Percentiles rank a stretch among this genome's conserved stretches.
Evolutionary conservation across 1,140 invertebrate genomes (phyloP).

Genomic region (Drosophila mauritiana): DNA sequence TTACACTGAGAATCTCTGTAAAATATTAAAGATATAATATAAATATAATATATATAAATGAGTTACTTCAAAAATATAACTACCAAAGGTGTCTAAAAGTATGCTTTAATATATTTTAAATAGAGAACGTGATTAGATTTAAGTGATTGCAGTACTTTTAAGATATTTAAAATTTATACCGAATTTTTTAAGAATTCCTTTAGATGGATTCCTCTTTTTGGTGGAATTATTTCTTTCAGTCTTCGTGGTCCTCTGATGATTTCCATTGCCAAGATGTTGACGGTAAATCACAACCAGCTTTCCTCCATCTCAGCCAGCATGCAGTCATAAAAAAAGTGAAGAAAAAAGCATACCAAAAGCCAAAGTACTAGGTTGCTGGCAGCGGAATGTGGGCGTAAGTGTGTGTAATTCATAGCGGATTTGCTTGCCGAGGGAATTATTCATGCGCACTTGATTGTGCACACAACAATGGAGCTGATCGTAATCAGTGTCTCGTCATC

Average conservation of each 20-base stretch:
- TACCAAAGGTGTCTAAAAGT: too few species aligned
- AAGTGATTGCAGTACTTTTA: too few species aligned
- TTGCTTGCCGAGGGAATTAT: conserved; percentile 55
- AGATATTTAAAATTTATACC: not conserved
- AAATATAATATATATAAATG: not conserved
- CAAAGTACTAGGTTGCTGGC: conserved; percentile 39
- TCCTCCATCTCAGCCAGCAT: conserved; percentile 10
- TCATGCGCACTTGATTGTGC: conserved; percentile 61
- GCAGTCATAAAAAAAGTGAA: conserved; percentile 55
- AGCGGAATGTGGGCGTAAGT: conserved; percentile 35
- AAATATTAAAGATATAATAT: not conserved
- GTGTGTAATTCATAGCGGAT: conserved; percentile 64
- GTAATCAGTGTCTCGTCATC: conserved; percentile 48
- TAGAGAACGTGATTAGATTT: too few species aligned
- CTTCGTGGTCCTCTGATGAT: conserved; percentile 36
- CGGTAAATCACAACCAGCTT: conserved; percentile 57
- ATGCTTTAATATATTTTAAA: too few species aligned
- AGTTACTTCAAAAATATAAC: too few species aligned
- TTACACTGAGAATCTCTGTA: conserved; percentile 41
- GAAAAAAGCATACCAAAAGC: conserved; percentile 46
- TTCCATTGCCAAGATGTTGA: conserved; percentile 66
- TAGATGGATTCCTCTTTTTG: too few species aligned
- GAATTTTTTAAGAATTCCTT: not conserved
- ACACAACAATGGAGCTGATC: conserved; percentile 46
- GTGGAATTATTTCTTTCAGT: conserved; percentile 25